Base-by-base conservation (phyloP, 2,797 vertebrate genomes). In the Arctocebus calabarensis region DNA sequence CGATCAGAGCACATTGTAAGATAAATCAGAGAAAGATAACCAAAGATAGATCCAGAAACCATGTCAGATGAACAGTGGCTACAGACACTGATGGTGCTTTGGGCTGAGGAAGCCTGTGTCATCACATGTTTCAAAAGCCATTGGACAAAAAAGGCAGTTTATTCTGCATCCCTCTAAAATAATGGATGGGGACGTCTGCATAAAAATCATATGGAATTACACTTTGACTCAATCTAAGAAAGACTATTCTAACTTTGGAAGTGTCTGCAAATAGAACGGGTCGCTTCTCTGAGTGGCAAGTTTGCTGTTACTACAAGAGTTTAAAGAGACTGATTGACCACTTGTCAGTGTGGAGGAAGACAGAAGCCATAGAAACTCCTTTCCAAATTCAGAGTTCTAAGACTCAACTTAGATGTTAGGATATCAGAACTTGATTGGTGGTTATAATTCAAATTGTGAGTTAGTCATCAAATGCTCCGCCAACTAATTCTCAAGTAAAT, bases 1-100 rank as follows among this genome's bases (percentile, higher is more conserved):
- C 13, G 29, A 48, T 78, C 37, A n/a, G 55, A 95, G 78, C 37
- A 66, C 4, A 17, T 68, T 62, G 81, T 81, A 91, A 89, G 43
- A 37, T 48, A 93, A 79, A 37, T 59, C 55, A 78, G 59, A 74
- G 66, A 87, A 81, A 84, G 40, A 14, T 48, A 90, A 62, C 48
- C 40, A 62, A 62, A 84, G 82, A 89, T 29, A 40, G 32, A 77
- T 32, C 6, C 32, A 82, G 73, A 89, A 82, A 82, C 27, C 17
- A 43, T 20, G 48, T 59, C 62, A 71, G 40, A 66, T 32, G 71
- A 92, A 55, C 78, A 73, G 66, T 4, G n/a, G 37, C 25, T 29
- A 61, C 71, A 87, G 62, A 71, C 87, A 52, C 2, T 1, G 40
- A 57, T 52, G 9, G 3, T 5, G 10, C 55, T 88, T 84, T 45